phyloP scores from a whole-genome alignment of 2,113 vertebrate genomes.

The Notechis scutatus region DNA sequence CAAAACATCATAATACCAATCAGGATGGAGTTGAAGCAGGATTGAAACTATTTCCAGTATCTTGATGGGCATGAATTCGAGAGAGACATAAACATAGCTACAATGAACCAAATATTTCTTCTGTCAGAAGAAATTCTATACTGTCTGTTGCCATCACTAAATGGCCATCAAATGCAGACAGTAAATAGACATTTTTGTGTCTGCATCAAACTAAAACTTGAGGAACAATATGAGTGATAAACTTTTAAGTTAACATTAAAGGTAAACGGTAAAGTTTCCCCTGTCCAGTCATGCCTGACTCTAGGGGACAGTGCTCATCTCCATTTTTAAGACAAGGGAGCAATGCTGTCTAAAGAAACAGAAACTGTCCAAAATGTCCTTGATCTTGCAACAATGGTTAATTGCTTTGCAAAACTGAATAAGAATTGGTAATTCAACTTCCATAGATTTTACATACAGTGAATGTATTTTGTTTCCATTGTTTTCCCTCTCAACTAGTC shows the following conservation, averaged over 20 bases:
- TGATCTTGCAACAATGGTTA: background rate
- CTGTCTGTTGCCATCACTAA: background rate
- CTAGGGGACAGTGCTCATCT: background rate
- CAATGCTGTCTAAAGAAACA: background rate
- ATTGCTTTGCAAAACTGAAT: background rate
- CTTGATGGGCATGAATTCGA: background rate
- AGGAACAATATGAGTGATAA: background rate
- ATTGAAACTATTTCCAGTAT: background rate
- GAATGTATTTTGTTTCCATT: background rate
- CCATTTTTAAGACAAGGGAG: background rate
- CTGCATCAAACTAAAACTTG: accelerated
- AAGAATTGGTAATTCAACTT: accelerated
- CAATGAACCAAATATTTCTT: background rate
- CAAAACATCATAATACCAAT: background rate
- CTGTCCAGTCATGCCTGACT: background rate
- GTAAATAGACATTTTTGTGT: background rate
- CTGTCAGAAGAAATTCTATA: conserved; percentile 9
- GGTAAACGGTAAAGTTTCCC: background rate
- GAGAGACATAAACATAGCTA: background rate
- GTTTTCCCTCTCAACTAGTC: background rate
- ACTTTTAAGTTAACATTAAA: background rate
- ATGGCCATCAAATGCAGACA: background rate
- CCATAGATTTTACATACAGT: background rate
- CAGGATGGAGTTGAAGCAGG: background rate
- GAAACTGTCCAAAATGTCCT: background rate